A percentile compares a stretch with the other conserved stretches of the same genome.
phyloP scores from a whole-genome alignment of 53 echinoderm and acorn worm genomes.

The Temnopleurus reevesii region DNA sequence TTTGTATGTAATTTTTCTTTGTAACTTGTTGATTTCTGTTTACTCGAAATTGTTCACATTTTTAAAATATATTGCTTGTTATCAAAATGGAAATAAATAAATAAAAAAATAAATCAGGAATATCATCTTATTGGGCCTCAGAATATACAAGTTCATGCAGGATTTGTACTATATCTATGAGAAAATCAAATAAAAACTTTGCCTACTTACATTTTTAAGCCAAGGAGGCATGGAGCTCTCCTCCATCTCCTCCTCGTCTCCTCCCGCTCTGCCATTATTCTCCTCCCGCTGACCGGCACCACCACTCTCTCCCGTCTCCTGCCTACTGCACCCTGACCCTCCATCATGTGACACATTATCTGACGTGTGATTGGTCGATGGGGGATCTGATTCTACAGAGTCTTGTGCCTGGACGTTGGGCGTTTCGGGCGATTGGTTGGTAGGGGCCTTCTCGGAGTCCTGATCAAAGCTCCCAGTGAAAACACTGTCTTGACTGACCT shows the following conservation, averaged over 20 bases:
- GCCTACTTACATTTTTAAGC: constrained; percentile 86
- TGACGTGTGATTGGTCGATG: neutral
- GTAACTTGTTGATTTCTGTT: too few relatives aligned
- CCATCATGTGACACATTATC: neutral
- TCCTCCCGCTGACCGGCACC: neutral
- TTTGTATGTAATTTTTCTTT: too few relatives aligned
- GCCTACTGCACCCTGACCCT: neutral
- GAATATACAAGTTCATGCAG: too few relatives aligned
- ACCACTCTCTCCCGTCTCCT: constrained; percentile 10
- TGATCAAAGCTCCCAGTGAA: constrained; percentile 60
- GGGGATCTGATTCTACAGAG: neutral
- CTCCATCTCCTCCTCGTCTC: constrained; percentile 24
- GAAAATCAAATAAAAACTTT: too few relatives aligned
- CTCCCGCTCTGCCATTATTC: neutral
- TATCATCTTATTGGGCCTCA: too few relatives aligned
- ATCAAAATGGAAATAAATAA: too few relatives aligned
- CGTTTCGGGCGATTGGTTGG: neutral
- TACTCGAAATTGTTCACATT: too few relatives aligned
- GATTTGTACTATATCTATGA: too few relatives aligned
- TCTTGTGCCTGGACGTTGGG: too few relatives aligned
- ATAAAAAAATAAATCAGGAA: too few relatives aligned
- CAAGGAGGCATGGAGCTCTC: constrained; percentile 78
- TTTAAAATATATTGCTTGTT: too few relatives aligned
- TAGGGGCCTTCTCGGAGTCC: neutral
- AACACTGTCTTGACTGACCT: constrained; percentile 61